A percentile compares a stretch with the other conserved stretches of the same genome.
phyloP scores from a whole-genome alignment of 2,888 invertebrate genomes.

The Minunthozetes semirufus region DNA sequence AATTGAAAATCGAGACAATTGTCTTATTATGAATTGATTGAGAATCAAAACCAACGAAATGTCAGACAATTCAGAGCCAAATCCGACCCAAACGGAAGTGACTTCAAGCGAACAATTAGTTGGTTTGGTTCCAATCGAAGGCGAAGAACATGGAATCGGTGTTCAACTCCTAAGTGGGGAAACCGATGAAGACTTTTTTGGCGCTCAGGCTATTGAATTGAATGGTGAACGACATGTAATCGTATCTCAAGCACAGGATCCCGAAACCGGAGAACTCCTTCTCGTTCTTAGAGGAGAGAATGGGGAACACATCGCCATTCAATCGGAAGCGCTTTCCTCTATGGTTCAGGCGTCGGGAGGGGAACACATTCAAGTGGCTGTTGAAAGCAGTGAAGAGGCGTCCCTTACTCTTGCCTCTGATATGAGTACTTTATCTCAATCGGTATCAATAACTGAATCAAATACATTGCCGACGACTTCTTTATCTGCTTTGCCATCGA shows the following conservation, averaged over 20 bases:
- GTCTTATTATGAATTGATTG: constrained; percentile 9
- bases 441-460: not conserved
- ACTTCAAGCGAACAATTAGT: constrained; percentile 23
- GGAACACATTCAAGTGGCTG: constrained; percentile 27
- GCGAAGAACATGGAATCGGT: not conserved
- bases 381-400: constrained; percentile 12
- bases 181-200: not conserved
- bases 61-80: constrained; percentile 12
- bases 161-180: not conserved
- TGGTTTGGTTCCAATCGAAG: constrained; percentile 11
- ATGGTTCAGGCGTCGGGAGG: constrained; percentile 31
- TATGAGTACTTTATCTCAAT: not conserved
- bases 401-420: not conserved
- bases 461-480: not conserved
- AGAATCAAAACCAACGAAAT: not conserved
- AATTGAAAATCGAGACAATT: not conserved
- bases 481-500: not conserved
- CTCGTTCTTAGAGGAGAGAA: constrained; percentile 36
- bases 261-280: constrained; percentile 35
- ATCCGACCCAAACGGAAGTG: not conserved
- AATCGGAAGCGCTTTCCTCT: constrained; percentile 25
- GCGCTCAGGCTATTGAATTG: constrained; percentile 26
- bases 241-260: constrained; percentile 35
- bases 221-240: constrained; percentile 36
- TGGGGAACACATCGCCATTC: constrained; percentile 35